Base-by-base conservation (phyloP, 2,113 vertebrate genomes). In the Barnardius zonarius region DNA sequence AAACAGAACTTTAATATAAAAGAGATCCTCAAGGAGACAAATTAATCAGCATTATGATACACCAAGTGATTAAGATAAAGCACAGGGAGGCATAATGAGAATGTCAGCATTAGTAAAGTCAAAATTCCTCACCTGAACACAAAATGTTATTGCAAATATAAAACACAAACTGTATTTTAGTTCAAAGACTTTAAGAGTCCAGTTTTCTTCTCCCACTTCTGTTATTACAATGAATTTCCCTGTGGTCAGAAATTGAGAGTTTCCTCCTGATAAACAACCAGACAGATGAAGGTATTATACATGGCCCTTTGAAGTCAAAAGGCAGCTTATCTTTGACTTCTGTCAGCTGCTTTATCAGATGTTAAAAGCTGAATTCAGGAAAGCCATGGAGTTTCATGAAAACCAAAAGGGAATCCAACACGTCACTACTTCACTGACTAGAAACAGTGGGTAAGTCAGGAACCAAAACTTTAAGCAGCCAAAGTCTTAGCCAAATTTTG, bases 11-110 rank as follows among this genome's bases (percentile, higher is more conserved):
- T 80, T 68, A 14, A 76, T 52, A 93, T 85, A 17, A 76, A 78
- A 77, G 37, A 79, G 81, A 91, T 86, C 90, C 84, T 95, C 57
- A 68, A 90, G 80, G 86, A 96, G 76, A 76, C 55, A 86, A 95
- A 95, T 92, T 93, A 94, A 91, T 79, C 88, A 94, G 49, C 22
- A 23, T 92, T 82, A 94, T 44, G 72, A 95, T 86, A 86, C 23
- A 67, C 81, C 48, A 80, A 51, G 61, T 52, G 66, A 85, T 87
- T 73, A 93, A 84, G 90, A 84, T 73, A 41, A 68, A 96, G 89
- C 63, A 72, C 48, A 76, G 31, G 23, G 52, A 94, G 49, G 44
- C 44, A 76, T 90, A 73, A 86, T 88, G 81, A 83, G 92, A 93
- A 86, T 18, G 17, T 68, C 82, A 83, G 23, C n/a, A 48, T 69